These are phyloP conservation scores for Melanotaenia maccullochi DNA, from an alignment of 2,797 vertebrate species.

Conservation along the genomic window DNA sequence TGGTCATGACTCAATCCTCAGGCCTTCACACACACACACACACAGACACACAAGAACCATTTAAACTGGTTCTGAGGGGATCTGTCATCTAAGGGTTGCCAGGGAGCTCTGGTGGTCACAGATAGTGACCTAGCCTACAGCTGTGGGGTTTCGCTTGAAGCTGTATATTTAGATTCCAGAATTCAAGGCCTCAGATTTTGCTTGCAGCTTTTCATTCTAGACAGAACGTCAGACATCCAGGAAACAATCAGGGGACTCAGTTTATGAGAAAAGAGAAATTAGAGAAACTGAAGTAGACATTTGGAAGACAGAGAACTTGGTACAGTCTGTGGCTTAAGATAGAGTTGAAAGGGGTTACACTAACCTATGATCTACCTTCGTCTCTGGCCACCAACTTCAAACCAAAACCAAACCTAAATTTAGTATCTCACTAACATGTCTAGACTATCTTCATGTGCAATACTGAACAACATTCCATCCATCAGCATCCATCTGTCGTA, in stretches of 20 bases:
- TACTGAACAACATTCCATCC: neutral
- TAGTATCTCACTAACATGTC: neutral
- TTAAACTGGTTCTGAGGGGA: conserved; percentile 45
- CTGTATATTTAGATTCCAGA: conserved; percentile 35
- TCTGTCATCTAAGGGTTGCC: conserved; percentile 54
- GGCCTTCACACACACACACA: conserved; percentile 6
- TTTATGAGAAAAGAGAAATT: neutral
- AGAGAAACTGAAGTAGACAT: neutral
- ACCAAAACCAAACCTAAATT: neutral
- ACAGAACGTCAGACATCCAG: conserved; percentile 34
- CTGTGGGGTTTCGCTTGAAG: conserved; percentile 36
- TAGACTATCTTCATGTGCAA: neutral
- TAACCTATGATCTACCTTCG: neutral
- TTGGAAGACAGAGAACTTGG: neutral
- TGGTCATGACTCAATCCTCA: conserved; percentile 29
- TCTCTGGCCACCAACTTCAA: neutral
- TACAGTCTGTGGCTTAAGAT: neutral
- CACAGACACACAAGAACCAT: conserved; percentile 4
- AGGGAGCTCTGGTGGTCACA: conserved; percentile 64
- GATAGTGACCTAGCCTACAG: conserved; percentile 68
- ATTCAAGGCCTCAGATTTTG: conserved; percentile 32
- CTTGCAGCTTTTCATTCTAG: conserved; percentile 32
- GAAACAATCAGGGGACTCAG: conserved; percentile 1
- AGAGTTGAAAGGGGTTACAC: neutral
- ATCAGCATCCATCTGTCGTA: neutral